Percentiles rank a stretch among this genome's conserved stretches.
These are phyloP conservation scores for Drosophila santomea DNA, from an alignment of 1,140 invertebrate species.

Conservation along the genomic window DNA sequence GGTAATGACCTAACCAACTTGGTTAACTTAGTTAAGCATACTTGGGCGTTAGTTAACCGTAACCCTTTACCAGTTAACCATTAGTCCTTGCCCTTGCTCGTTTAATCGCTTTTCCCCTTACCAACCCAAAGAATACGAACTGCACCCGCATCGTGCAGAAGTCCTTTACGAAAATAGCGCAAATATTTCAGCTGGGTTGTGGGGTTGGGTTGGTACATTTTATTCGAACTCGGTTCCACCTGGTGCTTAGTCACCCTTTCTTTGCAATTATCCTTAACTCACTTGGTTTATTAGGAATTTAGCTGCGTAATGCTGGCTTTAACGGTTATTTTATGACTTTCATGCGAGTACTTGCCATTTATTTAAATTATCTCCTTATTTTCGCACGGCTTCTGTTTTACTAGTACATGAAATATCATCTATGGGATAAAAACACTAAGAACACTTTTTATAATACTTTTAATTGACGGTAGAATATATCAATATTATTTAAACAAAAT, in stretches of 20 bases:
- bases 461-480: too few species aligned
- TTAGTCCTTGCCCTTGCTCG: conserved; percentile 8
- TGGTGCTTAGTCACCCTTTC: conserved; percentile 72
- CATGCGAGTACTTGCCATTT: not conserved
- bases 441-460: too few species aligned
- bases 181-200: conserved; percentile 58
- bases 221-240: conserved; percentile 54
- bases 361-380: not conserved
- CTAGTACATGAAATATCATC: too few species aligned
- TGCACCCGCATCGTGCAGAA: conserved; percentile 41
- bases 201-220: conserved; percentile 10
- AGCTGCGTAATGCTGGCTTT: conserved; percentile 28
- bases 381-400: not conserved
- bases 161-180: conserved; percentile 52
- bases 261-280: conserved; percentile 39
- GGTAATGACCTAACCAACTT: conserved; percentile 47
- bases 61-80: conserved; percentile 24
- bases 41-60: conserved; percentile 43
- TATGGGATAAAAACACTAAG: not conserved
- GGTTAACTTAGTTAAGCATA: conserved; percentile 29
- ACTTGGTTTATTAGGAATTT: conserved; percentile 26
- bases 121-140: conserved; percentile 4
- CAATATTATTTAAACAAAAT: too few species aligned
- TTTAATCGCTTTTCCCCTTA: conserved; percentile 22
- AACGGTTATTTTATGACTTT: conserved; percentile 32